A percentile compares a stretch with the other conserved stretches of the same genome.
Evolutionary conservation across 2,797 vertebrate species (phyloP).

Genomic region (Potorous gilbertii): DNA sequence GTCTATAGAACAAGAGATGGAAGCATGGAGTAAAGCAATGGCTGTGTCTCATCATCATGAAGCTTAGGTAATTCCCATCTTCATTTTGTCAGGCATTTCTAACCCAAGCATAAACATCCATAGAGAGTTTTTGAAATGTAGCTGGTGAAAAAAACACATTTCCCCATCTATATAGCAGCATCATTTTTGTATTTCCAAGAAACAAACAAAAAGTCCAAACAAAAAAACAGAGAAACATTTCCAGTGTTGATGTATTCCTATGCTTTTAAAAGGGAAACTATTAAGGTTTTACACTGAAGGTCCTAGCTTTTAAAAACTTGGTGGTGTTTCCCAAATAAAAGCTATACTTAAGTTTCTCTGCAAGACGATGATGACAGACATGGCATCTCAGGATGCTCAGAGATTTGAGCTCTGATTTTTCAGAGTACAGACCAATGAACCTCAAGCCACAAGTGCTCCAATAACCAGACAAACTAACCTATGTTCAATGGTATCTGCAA

Average conservation of each 20-base stretch:
- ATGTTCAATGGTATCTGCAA: background rate
- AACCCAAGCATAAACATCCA: background rate
- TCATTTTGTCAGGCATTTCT: background rate
- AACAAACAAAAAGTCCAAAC: background rate
- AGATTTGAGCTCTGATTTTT: background rate
- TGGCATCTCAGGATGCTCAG: background rate
- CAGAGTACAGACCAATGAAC: background rate
- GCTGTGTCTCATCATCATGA: background rate
- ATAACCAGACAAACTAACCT: constrained; percentile 8
- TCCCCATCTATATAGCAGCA: background rate
- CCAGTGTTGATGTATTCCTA: background rate
- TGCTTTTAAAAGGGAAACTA: background rate
- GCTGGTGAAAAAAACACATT: background rate
- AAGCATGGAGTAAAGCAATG: background rate
- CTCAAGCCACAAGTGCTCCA: background rate
- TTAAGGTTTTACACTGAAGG: background rate
- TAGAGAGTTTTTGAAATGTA: background rate
- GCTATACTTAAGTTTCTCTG: background rate
- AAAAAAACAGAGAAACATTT: background rate
- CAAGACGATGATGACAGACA: background rate
- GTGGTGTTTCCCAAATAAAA: background rate
- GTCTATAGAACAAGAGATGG: background rate
- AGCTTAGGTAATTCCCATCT: background rate
- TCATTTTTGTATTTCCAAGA: background rate
- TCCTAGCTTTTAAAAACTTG: background rate